phyloP scores from a whole-genome alignment of 2,113 vertebrate genomes.

The Muntiacus muntjak region DNA sequence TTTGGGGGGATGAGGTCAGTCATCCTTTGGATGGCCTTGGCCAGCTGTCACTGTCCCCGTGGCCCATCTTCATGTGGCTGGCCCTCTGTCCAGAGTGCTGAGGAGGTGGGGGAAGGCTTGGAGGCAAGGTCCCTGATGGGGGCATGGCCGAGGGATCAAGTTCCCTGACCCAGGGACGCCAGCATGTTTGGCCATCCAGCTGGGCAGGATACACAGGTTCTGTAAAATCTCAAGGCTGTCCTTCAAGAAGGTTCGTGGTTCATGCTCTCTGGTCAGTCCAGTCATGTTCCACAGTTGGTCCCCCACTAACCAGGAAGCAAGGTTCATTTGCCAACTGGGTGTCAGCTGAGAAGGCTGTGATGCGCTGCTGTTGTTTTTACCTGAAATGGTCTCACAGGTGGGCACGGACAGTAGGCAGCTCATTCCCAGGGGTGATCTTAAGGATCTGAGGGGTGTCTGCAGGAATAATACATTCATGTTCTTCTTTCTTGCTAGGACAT shows the following conservation, averaged over 20 bases:
- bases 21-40: neutral
- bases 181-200: neutral
- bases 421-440: neutral
- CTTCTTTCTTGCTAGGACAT: neutral
- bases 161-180: neutral
- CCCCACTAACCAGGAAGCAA: neutral
- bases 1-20: neutral
- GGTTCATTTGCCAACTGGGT: neutral
- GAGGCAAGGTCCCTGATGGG: neutral
- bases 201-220: neutral
- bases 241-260: neutral
- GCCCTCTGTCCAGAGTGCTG: neutral
- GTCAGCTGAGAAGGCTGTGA: neutral
- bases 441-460: neutral
- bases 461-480: neutral
- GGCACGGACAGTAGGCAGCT: neutral
- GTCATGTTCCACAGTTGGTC: neutral
- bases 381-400: neutral
- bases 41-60: neutral
- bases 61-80: neutral
- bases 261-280: neutral
- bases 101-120: neutral
- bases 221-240: neutral
- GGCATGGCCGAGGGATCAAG: neutral
- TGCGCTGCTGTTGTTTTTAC: neutral